Evolutionary conservation across 1,140 invertebrate species (phyloP).

Genomic region (Psilanteris sp.): DNA sequence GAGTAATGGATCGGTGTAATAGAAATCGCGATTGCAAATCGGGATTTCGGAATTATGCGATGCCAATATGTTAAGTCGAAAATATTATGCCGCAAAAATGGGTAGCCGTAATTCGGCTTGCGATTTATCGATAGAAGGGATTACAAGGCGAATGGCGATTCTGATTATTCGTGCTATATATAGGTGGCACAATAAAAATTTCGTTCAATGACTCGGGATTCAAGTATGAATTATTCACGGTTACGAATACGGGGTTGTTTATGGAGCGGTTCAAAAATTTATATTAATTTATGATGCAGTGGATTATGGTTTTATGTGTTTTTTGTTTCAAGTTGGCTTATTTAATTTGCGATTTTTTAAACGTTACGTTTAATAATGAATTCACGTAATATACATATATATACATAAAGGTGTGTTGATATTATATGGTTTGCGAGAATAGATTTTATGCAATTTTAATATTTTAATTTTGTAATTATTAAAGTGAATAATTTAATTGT

Average conservation of each 20-base stretch:
- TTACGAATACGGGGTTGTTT: neutral
- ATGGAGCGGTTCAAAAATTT: too few species aligned
- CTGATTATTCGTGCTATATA: constrained; percentile 13
- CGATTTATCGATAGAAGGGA: constrained; percentile 30
- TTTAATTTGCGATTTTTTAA: too few species aligned
- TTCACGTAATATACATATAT: too few species aligned
- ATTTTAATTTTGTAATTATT: too few species aligned
- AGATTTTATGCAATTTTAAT: too few species aligned
- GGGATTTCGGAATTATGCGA: constrained; percentile 6
- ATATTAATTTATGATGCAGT: constrained; percentile 1
- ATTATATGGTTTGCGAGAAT: too few species aligned
- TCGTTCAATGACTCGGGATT: constrained; percentile 24
- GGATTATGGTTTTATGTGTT: too few species aligned
- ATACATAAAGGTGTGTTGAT: too few species aligned
- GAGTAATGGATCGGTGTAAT: constrained; percentile 10
- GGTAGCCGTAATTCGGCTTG: constrained; percentile 5
- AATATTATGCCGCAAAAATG: constrained; percentile 14
- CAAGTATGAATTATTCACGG: constrained; percentile 11
- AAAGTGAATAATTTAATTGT: too few species aligned
- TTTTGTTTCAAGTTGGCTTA: too few species aligned
- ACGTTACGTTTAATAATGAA: too few species aligned
- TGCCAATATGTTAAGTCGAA: constrained; percentile 19
- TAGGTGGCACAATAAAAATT: constrained; percentile 26
- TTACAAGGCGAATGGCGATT: constrained; percentile 32
- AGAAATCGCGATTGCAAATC: constrained; percentile 1